Conservation (phyloP, 2,113 vertebrate genomes). For the Phrynocephalus versicolor region DNA sequence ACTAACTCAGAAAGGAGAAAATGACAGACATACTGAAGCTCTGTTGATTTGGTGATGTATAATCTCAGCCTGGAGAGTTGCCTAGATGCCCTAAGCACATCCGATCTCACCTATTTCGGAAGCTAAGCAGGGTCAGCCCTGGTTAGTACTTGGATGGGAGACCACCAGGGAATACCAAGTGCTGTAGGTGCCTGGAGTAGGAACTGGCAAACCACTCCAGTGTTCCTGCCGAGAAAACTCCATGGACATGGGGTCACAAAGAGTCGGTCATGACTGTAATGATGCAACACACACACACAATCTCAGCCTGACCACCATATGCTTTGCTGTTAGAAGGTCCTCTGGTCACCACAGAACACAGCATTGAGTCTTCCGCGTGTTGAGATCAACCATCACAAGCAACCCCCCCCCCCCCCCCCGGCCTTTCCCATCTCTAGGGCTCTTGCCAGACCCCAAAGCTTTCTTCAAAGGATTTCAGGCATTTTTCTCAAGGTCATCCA, state of each 20-base stretch:
- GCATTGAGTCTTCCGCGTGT: background rate
- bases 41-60: slow-evolving; percentile 53
- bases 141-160: no score
- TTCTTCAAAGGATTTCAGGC: background rate
- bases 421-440: background rate
- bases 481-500: background rate
- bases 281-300: no score
- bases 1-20: slow-evolving; percentile 47
- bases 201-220: no score
- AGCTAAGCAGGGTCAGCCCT: no score
- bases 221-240: no score
- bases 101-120: no score
- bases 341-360: slow-evolving; percentile 54
- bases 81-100: no score
- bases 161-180: no score
- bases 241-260: no score
- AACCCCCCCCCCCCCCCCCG: background rate
- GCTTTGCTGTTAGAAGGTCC: slow-evolving; percentile 65
- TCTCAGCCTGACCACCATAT: slow-evolving; percentile 61
- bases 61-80: no score
- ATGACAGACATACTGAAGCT: slow-evolving; percentile 61
- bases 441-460: background rate
- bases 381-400: background rate
- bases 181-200: no score
- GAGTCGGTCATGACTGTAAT: no score